These are phyloP conservation scores for Protobothrops mucrosquamatus DNA, from an alignment of 2,113 vertebrate species.

Conservation along the genomic window DNA sequence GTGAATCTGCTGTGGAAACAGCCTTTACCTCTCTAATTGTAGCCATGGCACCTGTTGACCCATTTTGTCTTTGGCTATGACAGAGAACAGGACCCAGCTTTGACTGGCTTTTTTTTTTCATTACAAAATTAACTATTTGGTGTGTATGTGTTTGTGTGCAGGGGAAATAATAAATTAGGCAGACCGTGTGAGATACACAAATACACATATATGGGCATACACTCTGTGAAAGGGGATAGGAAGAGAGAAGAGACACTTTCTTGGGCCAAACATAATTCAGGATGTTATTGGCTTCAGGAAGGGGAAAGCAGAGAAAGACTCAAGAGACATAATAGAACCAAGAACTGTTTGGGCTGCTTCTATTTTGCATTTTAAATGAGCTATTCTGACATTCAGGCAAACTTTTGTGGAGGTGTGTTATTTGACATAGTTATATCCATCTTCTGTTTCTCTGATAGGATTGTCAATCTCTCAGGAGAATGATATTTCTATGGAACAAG, in stretches of 20 bases:
- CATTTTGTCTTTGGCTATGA: background rate
- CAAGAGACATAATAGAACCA: background rate
- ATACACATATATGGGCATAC: background rate
- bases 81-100: background rate
- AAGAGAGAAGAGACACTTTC: background rate
- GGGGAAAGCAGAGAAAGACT: background rate
- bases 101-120: background rate
- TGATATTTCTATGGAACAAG: background rate
- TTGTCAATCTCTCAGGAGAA: background rate
- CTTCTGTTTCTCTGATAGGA: background rate
- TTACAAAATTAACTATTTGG: background rate
- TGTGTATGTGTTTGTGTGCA: background rate
- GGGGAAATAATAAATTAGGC: background rate
- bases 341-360: background rate
- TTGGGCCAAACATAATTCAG: background rate
- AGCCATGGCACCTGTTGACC: background rate
- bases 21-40: background rate
- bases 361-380: background rate
- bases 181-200: background rate
- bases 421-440: background rate
- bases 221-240: background rate
- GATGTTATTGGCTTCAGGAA: background rate
- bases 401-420: background rate
- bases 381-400: background rate
- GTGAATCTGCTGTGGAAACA: background rate